Base-by-base conservation (phyloP, 2,113 vertebrate genomes). In the Prinia subflava region DNA sequence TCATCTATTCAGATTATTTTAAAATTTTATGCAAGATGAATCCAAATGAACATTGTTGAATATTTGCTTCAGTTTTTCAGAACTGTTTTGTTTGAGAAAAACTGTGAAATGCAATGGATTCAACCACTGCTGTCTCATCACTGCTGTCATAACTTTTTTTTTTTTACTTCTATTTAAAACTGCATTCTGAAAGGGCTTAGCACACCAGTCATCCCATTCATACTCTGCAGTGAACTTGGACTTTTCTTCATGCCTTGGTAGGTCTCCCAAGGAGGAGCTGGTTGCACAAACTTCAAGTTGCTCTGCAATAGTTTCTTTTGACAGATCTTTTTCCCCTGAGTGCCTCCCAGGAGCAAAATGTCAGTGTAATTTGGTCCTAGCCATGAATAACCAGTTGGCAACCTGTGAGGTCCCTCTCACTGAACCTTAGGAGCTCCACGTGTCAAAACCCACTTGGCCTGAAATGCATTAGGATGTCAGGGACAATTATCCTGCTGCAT, bases 281-380 rank as follows among this genome's bases (percentile, higher is more conserved):
- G 83, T 89, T 41, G 53, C 67, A 81, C 44, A 88, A 78, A 80
- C 79, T 82, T 95, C 79, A 86, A 62, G 23, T 41, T 88, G 31
- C 50, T 91, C 39, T 55, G 25, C 6, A 3, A 50, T 92, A 95
- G 77, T 95, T 95, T 89, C 73, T 90, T 92, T 65, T 92, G 92
- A 95, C 92, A 92, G 92, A 90, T 91, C 83, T 62, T 94, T 89
- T 79, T 84, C 44, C 88, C 78, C 52, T 55, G 68, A 71, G 70
- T 44, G 55, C 33, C 55, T 88, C 94, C 91, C 62, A 94, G 71
- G 59, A 96, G 94, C 83, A 83, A 95, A 96, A 89, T 85, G 84
- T 87, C 88, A 74, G 10, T 59, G 39, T 87, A 53, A 89, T 93
- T 96, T 69, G 87, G 90, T 77, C 65, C 62, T 53, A 85, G 75